Evolutionary conservation across 2,888 invertebrate genomes (phyloP), one percentile per base, ranked within the genome.

Genomic region (Ornithoptera priamus): DNA sequence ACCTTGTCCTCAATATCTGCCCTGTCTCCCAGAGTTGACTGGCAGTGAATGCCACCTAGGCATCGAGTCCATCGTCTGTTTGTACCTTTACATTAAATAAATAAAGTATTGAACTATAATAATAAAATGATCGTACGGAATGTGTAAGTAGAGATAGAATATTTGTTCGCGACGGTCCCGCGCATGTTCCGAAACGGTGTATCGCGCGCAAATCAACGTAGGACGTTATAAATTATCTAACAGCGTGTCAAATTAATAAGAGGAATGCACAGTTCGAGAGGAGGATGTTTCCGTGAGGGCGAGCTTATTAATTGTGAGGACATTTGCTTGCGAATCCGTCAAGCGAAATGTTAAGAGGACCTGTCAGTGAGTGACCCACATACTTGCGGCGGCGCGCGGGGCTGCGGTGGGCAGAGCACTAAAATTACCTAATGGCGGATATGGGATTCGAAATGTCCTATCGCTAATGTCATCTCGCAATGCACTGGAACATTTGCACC

Each of bases 211-310:
- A 83, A 75, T 77, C 78, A 78, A 73, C 78, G 87, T 88, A 89
- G 92, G 92, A 92, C 89, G 93, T 92, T 85, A 92, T 93, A 92
- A 93, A 93, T 93, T 92, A 93, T 87, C 88, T 84, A 87, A 87
- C 88, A 86, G 87, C 90, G 85, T 88, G 89, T 92, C 92, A 93
- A 92, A 93, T 93, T 92, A 93, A 92, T 92, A 87, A 88, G 82
- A 84, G 88, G 90, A 93, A 92, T 91, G 88, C 85, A 79, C 80
- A 76, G 82, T 81, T 81, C 83, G 86, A 85, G 80, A 81, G 81
- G 83, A 82, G 80, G 82, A 84, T 85, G 87, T 88, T 89, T 89
- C 89, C 88, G 86, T 81, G 80, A 82, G 71, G 73, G 71, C 66
- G 74, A 72, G 84, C 82, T 87, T 89, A 92, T 92, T 91, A 92